Conservation (phyloP, 2,888 invertebrate genomes). For the Synergus gifuensis region DNA sequence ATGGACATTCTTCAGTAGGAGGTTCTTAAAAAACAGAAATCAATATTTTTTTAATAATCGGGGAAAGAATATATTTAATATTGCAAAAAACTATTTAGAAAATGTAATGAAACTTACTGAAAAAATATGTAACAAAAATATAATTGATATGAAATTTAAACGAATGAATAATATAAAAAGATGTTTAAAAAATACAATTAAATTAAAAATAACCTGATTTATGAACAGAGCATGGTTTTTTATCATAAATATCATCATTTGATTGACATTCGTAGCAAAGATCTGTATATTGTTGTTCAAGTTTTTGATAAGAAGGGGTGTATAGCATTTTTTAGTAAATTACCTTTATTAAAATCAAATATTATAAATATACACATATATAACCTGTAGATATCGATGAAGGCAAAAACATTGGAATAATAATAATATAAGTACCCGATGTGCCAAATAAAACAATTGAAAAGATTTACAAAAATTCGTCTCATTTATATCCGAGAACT, state of each 20-base stretch:
- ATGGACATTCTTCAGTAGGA: constrained; percentile 71
- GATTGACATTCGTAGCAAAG: constrained; percentile 19
- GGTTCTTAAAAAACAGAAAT: constrained; percentile 51
- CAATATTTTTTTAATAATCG: neutral
- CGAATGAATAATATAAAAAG: neutral
- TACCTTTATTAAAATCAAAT: neutral
- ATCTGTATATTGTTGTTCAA: constrained; percentile 24
- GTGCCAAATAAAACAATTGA: constrained; percentile 21
- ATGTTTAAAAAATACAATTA: neutral
- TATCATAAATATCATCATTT: constrained; percentile 27
- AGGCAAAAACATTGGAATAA: neutral
- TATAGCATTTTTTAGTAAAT: neutral
- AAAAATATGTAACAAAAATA: neutral
- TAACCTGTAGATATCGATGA: neutral
- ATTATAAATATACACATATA: constrained; percentile 3
- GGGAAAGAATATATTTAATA: neutral
- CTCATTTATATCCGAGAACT: neutral
- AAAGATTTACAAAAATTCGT: neutral
- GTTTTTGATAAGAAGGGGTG: constrained; percentile 26
- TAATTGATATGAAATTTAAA: neutral
- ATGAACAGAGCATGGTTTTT: neutral
- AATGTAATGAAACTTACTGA: no score
- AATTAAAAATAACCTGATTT: constrained; percentile 1
- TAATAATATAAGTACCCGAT: neutral
- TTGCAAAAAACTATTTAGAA: neutral